A percentile compares a stretch with the other conserved stretches of the same genome.
phyloP scores from a whole-genome alignment of 2,888 invertebrate genomes.

The Rapana venosa region DNA sequence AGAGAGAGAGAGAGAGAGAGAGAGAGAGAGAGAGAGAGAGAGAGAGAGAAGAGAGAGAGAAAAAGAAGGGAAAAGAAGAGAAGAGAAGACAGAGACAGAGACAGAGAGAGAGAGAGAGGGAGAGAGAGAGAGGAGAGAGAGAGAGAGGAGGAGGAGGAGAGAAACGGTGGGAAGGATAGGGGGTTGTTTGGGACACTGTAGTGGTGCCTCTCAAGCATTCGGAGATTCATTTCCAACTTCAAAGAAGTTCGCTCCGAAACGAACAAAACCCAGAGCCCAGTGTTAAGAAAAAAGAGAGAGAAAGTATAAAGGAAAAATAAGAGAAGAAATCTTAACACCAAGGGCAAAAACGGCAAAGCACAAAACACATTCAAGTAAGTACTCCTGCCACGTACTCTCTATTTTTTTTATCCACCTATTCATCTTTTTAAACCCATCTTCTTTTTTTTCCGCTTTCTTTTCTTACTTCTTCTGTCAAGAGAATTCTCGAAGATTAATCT shows the following conservation, averaged over 20 bases:
- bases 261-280: background rate
- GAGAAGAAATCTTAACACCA: no score
- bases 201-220: background rate
- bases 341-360: no score
- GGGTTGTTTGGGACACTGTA: background rate
- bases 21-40: background rate
- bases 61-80: background rate
- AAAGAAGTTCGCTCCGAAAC: background rate
- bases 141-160: background rate
- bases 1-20: conserved; percentile 10
- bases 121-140: background rate
- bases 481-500: no score
- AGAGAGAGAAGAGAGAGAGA: background rate
- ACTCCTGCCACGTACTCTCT: no score
- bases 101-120: background rate
- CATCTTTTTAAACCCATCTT: no score
- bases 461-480: no score
- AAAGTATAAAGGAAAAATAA: background rate
- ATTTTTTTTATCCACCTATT: no score
- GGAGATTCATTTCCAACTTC: background rate
- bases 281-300: background rate
- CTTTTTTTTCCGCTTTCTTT: no score
- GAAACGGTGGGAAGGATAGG: background rate
- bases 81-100: background rate
- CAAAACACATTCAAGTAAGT: no score